Evolutionary conservation across 2,888 invertebrate species (phyloP), one percentile per base, ranked within the genome.

Genomic region (Epistrophella euchroma): DNA sequence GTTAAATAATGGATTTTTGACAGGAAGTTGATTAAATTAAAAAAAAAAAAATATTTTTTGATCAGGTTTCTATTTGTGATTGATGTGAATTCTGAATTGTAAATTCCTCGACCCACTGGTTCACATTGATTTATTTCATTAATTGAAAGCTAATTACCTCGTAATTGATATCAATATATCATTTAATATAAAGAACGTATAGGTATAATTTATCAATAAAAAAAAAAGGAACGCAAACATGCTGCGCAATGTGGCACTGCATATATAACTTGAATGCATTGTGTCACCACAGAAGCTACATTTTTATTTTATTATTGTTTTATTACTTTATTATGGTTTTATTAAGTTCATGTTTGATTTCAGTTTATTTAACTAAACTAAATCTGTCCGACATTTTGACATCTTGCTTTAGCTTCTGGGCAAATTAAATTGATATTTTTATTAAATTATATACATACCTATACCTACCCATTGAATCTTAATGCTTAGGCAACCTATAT

Each of bases 131-230:
- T 25, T 47, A 47, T 40, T 72, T 71, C n/a, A 25, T 15, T 47
- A 64, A 75, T 81, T 55, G 37, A 55, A 47, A 35, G 17, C 66
- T 66, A 47, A 66, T 66, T 66, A 66, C 47, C 45, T 50, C 3
- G 78, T 72, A 56, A 72, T 64, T 72, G 72, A 73, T 78, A 78
- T 55, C 11, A 17, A 10, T 45, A 45, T 62, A 45, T 13, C 35
- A 58, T 0, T 47, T 32, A 47, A 47, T 47, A 66, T 47, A 47
- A 11, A 50, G 13, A 22, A n/a, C n/a, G n/a, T 50, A 28, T 22
- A 13, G 22, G 13, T 6, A 0, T 25, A 45, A 1, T n/a, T 5
- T 28, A 7, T 13, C n/a, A 56, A 56, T 64, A 10, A 64, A 17
- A 13, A 19, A 64, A 64, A 32, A 17, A 32, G 35, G 56, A 56